Evolutionary conservation across 2,888 invertebrate species (phyloP), one percentile per base, ranked within the genome.

Genomic region (Xylophagus ater): DNA sequence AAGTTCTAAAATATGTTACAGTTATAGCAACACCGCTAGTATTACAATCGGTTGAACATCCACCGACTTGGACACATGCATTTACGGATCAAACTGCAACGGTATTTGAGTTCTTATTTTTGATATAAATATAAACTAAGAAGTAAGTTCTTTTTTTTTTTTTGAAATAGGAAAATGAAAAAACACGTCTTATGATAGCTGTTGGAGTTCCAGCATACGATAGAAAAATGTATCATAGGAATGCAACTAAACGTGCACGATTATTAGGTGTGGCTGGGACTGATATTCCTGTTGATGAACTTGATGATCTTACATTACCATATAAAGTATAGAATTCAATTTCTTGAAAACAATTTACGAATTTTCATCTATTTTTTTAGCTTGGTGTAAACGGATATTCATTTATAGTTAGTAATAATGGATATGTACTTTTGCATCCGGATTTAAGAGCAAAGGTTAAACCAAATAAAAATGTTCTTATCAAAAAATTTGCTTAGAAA

Each of bases 371-470:
- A 38, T 41, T 29, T 26, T 37, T 40, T 42, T 17, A 92, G 85
- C 77, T 96, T 38, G 97, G 97, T 18, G 92, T 92, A 1, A 93
- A 92, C 61, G 94, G 89, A 1, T 97, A 96, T 66, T 85, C 92
- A 2, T 96, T 97, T 65, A 85, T 94, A 51, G 83, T 96, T 14
- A 96, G 92, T 53, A 94, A 94, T 62, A 96, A 97, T 62, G 97
- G 97, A 2, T 94, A 93, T 62, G 73, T 97, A 28, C 69, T 98
- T 39, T 76, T 90, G 51, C 97, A 98, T 73, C 97, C 97, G 0
- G 84, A 94, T 56, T 73, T 93, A 45, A 73, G 88, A 48, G 92
- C 94, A 10, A 78, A 83, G 55, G 88, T 89, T 12, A 23, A 23
- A 23, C 9, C 9, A 6, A 23, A 7, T 34, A 10, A 33, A 6